These are phyloP conservation scores for Autographa pulchrina DNA, from an alignment of 2,888 invertebrate genomes.

Conservation along the genomic window DNA sequence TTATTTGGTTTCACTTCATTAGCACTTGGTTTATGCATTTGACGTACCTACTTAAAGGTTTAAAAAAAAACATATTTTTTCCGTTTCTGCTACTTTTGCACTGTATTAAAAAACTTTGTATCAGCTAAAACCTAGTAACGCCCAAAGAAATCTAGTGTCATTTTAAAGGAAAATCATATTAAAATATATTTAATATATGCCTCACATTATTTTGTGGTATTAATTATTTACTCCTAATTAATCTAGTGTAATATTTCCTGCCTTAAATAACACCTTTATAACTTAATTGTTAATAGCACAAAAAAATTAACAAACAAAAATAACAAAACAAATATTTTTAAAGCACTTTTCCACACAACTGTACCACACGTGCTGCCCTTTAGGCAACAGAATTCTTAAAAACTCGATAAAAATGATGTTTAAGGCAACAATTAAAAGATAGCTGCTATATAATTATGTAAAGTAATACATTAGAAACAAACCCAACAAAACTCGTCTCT, in stretches of 20 bases:
- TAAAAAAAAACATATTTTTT: neutral
- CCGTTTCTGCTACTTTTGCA: no score
- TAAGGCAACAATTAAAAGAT: slow-evolving; percentile 61
- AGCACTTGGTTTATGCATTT: neutral
- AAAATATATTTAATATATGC: no score
- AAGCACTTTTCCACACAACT: slow-evolving; percentile 18
- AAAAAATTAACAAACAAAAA: slow-evolving; percentile 9
- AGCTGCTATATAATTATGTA: slow-evolving; percentile 50
- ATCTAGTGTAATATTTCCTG: no score
- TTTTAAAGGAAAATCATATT: no score
- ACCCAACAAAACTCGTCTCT: no score
- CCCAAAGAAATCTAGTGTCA: no score
- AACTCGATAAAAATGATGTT: slow-evolving; percentile 56
- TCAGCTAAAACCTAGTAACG: no score
- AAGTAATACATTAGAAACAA: slow-evolving; percentile 8
- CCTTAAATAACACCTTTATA: neutral
- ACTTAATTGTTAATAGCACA: no score
- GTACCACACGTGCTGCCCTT: slow-evolving; percentile 57
- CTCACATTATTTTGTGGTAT: no score
- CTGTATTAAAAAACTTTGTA: no score
- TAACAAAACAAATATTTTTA: slow-evolving; percentile 1
- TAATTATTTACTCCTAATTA: no score
- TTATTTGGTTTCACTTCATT: neutral
- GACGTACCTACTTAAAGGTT: neutral
- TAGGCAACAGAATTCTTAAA: slow-evolving; percentile 51